Percentiles rank a stretch among this genome's conserved stretches.
These are phyloP conservation scores for Silurus glanis DNA, from an alignment of 2,113 vertebrate genomes.

Conservation along the genomic window DNA sequence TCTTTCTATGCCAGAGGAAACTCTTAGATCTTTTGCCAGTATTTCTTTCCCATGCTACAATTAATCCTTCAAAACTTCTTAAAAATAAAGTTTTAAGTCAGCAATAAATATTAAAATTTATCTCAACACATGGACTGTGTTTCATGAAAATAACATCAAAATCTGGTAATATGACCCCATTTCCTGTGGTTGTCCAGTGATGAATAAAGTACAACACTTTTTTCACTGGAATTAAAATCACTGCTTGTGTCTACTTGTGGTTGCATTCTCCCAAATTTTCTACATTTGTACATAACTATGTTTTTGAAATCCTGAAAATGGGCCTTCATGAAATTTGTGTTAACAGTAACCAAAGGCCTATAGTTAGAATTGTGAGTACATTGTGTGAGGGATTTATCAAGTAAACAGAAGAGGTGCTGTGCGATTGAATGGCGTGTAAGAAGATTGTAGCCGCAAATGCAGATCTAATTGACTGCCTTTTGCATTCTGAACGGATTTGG, in stretches of 20 bases:
- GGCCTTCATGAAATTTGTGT: background rate
- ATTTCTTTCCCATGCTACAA: constrained; percentile 32
- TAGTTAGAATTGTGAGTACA: constrained; percentile 43
- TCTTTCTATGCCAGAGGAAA: constrained; percentile 54
- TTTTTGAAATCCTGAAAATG: background rate
- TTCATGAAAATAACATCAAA: background rate
- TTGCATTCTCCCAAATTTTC: background rate
- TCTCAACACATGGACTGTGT: background rate
- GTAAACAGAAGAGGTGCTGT: constrained; percentile 67
- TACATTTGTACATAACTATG: background rate
- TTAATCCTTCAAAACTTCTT: constrained; percentile 19
- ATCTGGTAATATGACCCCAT: background rate
- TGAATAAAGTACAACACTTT: background rate
- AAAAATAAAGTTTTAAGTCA: constrained; percentile 24
- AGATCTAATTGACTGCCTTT: constrained; percentile 82
- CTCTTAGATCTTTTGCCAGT: constrained; percentile 61
- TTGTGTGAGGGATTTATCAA: constrained; percentile 48
- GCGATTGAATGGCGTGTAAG: constrained; percentile 69
- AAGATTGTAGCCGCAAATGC: constrained; percentile 78
- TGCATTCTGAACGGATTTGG: constrained; percentile 76
- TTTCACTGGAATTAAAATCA: background rate
- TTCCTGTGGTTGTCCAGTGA: background rate
- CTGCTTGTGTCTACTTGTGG: background rate
- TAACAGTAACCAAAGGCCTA: constrained; percentile 49
- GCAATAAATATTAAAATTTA: constrained; percentile 47